Conservation (phyloP, 2,888 invertebrate genomes). For the Hemistola chrysoprasaria region DNA sequence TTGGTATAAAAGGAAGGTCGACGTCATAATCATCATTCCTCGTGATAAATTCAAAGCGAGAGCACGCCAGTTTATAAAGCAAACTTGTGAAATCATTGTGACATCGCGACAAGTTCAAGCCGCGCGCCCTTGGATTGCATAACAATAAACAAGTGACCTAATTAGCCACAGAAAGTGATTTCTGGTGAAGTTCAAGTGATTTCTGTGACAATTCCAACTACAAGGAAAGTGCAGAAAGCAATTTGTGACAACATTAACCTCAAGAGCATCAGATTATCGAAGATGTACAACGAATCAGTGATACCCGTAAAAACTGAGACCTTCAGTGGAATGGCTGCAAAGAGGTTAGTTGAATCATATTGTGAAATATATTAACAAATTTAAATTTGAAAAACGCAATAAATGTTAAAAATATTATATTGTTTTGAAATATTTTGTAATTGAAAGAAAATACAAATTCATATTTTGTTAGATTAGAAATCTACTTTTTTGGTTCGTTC, state of each 20-base stretch:
- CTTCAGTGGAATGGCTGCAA: constrained; percentile 73
- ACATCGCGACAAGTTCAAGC: constrained; percentile 52
- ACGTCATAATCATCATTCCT: constrained; percentile 51
- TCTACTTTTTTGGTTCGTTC: too few relatives aligned
- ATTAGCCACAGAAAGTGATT: too few relatives aligned
- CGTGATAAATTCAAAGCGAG: constrained; percentile 41
- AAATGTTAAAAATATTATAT: too few relatives aligned
- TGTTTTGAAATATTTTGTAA: too few relatives aligned
- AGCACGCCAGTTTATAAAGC: constrained; percentile 46
- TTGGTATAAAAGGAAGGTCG: constrained; percentile 41
- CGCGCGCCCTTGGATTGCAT: constrained; percentile 43
- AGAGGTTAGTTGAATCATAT: constrained; percentile 56
- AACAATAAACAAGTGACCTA: constrained; percentile 21
- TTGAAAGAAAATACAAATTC: too few relatives aligned
- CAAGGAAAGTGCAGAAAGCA: constrained; percentile 41
- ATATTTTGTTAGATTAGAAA: too few relatives aligned
- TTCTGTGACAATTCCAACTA: constrained; percentile 45
- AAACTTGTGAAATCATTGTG: constrained; percentile 76
- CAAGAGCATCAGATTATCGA: constrained; percentile 60
- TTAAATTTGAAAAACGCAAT: too few relatives aligned
- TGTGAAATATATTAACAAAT: too few relatives aligned
- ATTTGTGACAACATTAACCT: constrained; percentile 57
- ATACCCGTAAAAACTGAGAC: constrained; percentile 71
- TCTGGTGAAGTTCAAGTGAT: too few relatives aligned
- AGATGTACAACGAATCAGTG: constrained; percentile 73